Percentiles rank a stretch among this genome's conserved stretches.
Conservation (phyloP, 2,888 invertebrate species). For the Eristalis pertinax region DNA sequence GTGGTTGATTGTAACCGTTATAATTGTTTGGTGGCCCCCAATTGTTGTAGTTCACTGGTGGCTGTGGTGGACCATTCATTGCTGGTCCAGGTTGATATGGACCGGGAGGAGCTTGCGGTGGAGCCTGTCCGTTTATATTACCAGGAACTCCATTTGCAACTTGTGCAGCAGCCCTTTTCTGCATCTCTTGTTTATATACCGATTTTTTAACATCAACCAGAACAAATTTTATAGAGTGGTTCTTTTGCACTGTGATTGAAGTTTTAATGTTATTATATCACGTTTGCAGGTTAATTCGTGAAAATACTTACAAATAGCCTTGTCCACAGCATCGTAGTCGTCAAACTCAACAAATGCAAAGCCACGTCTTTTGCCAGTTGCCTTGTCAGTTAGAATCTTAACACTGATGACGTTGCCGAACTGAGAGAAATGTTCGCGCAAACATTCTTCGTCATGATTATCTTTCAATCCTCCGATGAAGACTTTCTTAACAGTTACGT, state of each 20-base stretch:
- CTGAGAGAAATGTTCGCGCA: conserved; percentile 90
- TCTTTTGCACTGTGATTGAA: conserved; percentile 85
- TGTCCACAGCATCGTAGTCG: conserved; percentile 98
- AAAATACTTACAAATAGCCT: conserved; percentile 91
- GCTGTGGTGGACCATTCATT: conserved; percentile 73
- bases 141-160: conserved; percentile 80
- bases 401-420: conserved; percentile 92
- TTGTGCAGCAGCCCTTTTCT: conserved; percentile 82
- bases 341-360: conserved; percentile 98
- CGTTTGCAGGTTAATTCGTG: background rate
- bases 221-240: conserved; percentile 91
- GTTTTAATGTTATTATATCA: background rate
- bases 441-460: conserved; percentile 94
- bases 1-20: conserved; percentile 79
- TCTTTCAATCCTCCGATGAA: conserved; percentile 97
- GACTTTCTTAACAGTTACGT: conserved; percentile 95
- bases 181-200: conserved; percentile 91
- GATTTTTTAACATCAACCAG: conserved; percentile 96
- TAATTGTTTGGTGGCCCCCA: conserved; percentile 75
- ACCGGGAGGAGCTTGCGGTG: conserved; percentile 75
- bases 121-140: conserved; percentile 63
- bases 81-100: conserved; percentile 76
- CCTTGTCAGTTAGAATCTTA: conserved; percentile 94
- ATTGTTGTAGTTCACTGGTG: conserved; percentile 78
- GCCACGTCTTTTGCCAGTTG: conserved; percentile 95